Percentiles rank a stretch among this genome's conserved stretches.
Evolutionary conservation across 2,113 vertebrate genomes (phyloP).

Genomic region (Neoarius graeffei): DNA sequence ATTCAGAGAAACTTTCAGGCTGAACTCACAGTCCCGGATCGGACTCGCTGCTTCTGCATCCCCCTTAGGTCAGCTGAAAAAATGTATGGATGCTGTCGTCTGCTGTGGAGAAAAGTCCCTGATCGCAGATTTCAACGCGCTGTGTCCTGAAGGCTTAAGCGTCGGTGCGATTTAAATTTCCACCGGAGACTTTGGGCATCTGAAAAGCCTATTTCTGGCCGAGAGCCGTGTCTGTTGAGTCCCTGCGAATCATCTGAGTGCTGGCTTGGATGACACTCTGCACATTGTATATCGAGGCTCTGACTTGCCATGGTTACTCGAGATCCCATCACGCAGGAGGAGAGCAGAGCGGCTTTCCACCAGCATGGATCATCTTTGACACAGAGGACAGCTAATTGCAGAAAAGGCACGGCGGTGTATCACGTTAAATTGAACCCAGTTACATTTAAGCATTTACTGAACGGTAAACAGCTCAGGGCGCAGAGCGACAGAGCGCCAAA

Average conservation of each 20-base stretch:
- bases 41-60: constrained; percentile 7
- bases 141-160: constrained; percentile 11
- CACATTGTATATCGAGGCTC: neutral
- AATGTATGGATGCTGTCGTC: constrained; percentile 4
- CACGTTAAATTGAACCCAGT: constrained; percentile 20
- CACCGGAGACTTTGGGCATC: neutral
- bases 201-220: constrained; percentile 6
- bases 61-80: constrained; percentile 15
- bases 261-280: neutral
- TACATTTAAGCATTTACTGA: constrained; percentile 4
- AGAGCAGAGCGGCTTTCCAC: neutral
- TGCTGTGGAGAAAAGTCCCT: neutral
- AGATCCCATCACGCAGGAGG: neutral
- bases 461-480: neutral
- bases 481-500: constrained; percentile 29
- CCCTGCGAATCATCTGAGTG: constrained; percentile 24
- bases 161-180: constrained; percentile 1
- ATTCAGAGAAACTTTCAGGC: neutral
- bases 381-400: constrained; percentile 22
- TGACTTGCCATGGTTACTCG: constrained; percentile 35
- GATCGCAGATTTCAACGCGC: neutral
- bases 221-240: constrained; percentile 27
- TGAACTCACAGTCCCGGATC: neutral
- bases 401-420: constrained; percentile 5
- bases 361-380: neutral